Conservation (phyloP, 2,113 vertebrate species). For the Meriones unguiculatus region DNA sequence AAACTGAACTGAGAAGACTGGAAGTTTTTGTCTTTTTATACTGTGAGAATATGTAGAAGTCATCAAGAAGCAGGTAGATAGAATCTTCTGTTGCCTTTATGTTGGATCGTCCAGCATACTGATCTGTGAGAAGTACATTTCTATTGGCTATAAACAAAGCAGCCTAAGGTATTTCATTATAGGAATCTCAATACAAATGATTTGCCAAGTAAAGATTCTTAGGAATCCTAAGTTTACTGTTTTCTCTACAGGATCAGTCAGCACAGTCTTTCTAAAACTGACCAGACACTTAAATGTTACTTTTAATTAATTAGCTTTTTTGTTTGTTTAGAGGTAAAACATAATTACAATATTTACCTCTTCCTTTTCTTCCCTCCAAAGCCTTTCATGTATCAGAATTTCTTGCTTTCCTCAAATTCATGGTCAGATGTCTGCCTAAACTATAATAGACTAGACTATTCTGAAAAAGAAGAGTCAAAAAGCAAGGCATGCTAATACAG, state of each 20-base stretch:
- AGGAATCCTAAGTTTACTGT: not conserved
- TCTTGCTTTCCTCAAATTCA: not conserved
- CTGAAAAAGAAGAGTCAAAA: not conserved
- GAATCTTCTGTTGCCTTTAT: not conserved
- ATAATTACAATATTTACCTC: not conserved
- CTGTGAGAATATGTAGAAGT: not conserved
- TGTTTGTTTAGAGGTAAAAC: not conserved
- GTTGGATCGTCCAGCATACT: not conserved
- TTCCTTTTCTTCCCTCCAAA: not conserved
- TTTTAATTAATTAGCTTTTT: not conserved
- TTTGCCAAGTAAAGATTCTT: not conserved
- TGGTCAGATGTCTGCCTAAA: not conserved
- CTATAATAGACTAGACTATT: not conserved
- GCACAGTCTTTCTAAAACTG: not conserved
- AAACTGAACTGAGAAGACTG: not conserved
- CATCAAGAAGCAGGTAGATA: not conserved
- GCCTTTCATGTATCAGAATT: not conserved
- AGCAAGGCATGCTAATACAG: not conserved
- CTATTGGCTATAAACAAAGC: not conserved
- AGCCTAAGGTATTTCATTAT: not conserved
- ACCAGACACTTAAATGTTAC: not conserved
- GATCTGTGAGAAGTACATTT: not conserved
- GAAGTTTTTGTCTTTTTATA: not conserved
- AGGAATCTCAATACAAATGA: not conserved
- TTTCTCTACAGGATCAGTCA: not conserved